phyloP scores from a whole-genome alignment of 2,113 vertebrate species.

The Apistogramma diplotaenia region DNA sequence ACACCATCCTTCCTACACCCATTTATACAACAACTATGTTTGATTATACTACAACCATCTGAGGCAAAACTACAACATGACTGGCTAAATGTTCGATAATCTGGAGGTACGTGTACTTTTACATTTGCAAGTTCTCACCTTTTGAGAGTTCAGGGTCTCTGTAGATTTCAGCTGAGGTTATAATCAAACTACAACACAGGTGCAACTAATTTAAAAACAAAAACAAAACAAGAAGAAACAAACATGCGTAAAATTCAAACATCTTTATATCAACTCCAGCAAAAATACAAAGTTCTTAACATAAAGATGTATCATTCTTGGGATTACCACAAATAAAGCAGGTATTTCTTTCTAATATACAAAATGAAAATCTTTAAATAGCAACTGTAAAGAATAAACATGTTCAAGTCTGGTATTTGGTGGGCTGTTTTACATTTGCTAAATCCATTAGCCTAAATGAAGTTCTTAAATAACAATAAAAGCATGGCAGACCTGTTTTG shows the following conservation, averaged over 20 bases:
- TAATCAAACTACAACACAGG: background rate
- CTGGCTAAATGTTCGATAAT: too few species aligned
- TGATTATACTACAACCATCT: too few species aligned
- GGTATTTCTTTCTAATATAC: slow-evolving; percentile 76
- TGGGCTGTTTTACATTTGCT: slow-evolving; percentile 61
- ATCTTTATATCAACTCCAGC: slow-evolving; percentile 77
- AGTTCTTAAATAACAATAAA: slow-evolving; percentile 75
- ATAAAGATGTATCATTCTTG: slow-evolving; percentile 68
- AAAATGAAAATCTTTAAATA: slow-evolving; percentile 77
- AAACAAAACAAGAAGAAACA: background rate
- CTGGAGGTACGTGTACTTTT: background rate
- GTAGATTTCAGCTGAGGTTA: background rate
- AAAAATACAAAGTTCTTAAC: slow-evolving; percentile 74
- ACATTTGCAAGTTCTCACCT: too few species aligned
- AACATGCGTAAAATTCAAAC: slow-evolving; percentile 63
- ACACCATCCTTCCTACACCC: too few species aligned
- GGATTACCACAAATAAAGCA: slow-evolving; percentile 77
- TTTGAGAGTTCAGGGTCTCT: too few species aligned
- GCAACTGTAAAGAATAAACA: slow-evolving; percentile 74
- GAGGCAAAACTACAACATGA: too few species aligned
- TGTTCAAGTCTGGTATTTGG: slow-evolving; percentile 76
- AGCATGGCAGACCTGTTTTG: slow-evolving; percentile 56
- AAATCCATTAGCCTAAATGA: slow-evolving; percentile 43
- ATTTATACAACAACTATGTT: too few species aligned
- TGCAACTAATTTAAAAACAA: background rate